These are phyloP conservation scores for Ctena decussata DNA, from an alignment of 2,888 invertebrate genomes.

Conservation along the genomic window DNA sequence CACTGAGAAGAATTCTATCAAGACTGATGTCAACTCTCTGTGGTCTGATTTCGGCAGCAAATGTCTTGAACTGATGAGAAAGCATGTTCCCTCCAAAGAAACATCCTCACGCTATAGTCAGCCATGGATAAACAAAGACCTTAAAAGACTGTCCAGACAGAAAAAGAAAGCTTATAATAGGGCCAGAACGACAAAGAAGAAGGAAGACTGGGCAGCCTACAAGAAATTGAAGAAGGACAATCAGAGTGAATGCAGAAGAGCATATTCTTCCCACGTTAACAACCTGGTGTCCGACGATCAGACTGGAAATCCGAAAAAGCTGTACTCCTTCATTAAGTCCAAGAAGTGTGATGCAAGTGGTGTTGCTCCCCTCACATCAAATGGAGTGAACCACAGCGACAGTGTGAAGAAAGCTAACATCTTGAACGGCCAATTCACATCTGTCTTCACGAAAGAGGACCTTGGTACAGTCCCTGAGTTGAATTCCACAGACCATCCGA, in stretches of 20 bases:
- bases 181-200: constrained; percentile 5
- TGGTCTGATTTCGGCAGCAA: not conserved
- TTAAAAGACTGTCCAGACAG: not conserved
- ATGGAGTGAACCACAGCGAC: constrained; percentile 7
- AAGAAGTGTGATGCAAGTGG: constrained; percentile 14
- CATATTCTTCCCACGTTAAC: not conserved
- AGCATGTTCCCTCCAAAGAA: constrained; percentile 10
- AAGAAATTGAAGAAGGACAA: not conserved
- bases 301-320: not conserved
- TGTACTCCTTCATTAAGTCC: constrained; percentile 1
- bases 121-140: not conserved
- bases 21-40: not conserved
- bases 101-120: not conserved
- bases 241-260: constrained; percentile 2
- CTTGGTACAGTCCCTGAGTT: not conserved
- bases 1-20: not conserved
- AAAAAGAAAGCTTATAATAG: constrained; percentile 3
- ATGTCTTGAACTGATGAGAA: not conserved
- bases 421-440: constrained; percentile 1
- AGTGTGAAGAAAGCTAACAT: constrained; percentile 8
- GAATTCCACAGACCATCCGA: constrained; percentile 1
- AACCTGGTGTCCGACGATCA: too few relatives aligned
- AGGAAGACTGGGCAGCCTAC: too few relatives aligned
- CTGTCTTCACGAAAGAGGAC: not conserved
- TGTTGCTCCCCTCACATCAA: not conserved